These are phyloP conservation scores for Enteromius argenteus DNA, from an alignment of 2,797 vertebrate genomes.

Conservation along the genomic window DNA sequence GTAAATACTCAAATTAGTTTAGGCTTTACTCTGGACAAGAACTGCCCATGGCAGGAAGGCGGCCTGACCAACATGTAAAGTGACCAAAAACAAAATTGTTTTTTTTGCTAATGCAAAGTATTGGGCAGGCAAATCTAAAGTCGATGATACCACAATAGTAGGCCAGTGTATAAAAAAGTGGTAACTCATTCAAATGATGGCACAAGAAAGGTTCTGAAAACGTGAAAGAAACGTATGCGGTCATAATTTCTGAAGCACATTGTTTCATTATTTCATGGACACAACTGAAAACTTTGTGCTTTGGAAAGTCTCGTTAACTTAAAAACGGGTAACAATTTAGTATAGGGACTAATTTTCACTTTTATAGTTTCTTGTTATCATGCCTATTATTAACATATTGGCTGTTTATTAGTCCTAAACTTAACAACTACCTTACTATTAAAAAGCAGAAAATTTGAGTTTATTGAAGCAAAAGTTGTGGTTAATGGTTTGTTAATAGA, in stretches of 20 bases:
- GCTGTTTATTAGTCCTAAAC: background rate
- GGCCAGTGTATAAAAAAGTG: background rate
- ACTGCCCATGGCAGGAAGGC: background rate
- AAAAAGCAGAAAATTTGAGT: background rate
- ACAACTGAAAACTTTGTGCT: background rate
- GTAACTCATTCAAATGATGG: background rate
- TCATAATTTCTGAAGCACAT: background rate
- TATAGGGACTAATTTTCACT: background rate
- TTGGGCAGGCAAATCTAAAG: background rate
- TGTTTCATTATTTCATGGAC: background rate
- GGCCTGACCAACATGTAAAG: constrained; percentile 10
- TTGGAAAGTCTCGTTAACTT: background rate
- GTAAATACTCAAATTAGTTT: background rate
- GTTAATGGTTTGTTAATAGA: background rate
- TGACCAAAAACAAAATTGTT: background rate
- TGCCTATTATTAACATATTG: background rate
- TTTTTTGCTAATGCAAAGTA: constrained; percentile 4
- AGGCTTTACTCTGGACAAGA: background rate
- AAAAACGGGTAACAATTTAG: background rate
- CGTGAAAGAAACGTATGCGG: background rate
- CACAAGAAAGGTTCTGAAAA: background rate
- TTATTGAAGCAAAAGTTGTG: background rate
- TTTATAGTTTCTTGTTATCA: background rate
- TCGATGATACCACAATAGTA: background rate
- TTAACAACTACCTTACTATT: background rate